Evolutionary conservation across 2,797 vertebrate species (phyloP).

Genomic region (Rhinophrynus dorsalis): DNA sequence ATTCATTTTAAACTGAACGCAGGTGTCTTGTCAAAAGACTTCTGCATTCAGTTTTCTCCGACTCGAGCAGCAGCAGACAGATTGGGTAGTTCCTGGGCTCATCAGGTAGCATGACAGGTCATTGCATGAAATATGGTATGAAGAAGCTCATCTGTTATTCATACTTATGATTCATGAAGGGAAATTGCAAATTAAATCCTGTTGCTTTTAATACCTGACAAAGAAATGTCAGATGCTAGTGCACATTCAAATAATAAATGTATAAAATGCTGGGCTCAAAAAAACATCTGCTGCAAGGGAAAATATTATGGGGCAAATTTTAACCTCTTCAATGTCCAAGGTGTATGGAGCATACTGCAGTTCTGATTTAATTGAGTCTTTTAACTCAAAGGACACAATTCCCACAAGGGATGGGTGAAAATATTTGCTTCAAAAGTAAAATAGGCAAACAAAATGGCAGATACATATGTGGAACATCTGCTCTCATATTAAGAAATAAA

Average conservation of each 20-base stretch:
- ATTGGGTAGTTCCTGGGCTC: slow-evolving; percentile 7
- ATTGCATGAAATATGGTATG: slow-evolving; percentile 29
- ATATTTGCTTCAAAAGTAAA: too few species aligned
- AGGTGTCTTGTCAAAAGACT: slow-evolving; percentile 31
- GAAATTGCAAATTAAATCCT: slow-evolving; percentile 42
- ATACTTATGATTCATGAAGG: slow-evolving; percentile 48
- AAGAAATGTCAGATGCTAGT: slow-evolving; percentile 34
- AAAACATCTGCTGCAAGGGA: slow-evolving; percentile 22
- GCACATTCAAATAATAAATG: slow-evolving; percentile 19
- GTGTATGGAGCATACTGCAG: too few species aligned
- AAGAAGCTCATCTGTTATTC: slow-evolving; percentile 39
- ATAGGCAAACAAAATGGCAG: neutral
- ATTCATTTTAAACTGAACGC: slow-evolving; percentile 31
- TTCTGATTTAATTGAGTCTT: too few species aligned
- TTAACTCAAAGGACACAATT: too few species aligned
- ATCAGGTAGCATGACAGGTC: slow-evolving; percentile 39
- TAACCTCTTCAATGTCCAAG: neutral
- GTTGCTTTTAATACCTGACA: slow-evolving; percentile 45
- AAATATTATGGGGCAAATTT: neutral
- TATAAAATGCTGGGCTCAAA: neutral
- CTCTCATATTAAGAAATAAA: too few species aligned
- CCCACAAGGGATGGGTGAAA: too few species aligned
- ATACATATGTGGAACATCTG: too few species aligned
- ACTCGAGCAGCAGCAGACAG: slow-evolving; percentile 2
- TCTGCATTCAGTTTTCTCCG: slow-evolving; percentile 12